Evolutionary conservation across 2,113 vertebrate species (phyloP).

Genomic region (Rhinoderma darwinii): DNA sequence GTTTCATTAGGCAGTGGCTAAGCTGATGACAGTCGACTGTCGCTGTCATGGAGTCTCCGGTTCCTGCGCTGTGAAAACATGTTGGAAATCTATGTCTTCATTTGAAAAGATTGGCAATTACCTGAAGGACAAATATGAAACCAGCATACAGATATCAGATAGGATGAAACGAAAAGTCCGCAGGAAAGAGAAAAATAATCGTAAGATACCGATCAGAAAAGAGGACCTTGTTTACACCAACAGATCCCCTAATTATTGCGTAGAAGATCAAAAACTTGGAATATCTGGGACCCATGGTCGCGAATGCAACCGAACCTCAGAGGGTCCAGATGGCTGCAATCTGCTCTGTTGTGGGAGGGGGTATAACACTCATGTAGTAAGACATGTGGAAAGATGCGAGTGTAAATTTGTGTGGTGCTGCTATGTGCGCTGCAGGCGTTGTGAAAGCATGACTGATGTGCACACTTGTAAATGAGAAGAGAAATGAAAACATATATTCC

Average conservation of each 20-base stretch:
- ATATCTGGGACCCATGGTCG: conserved; percentile 88
- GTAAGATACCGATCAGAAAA: conserved; percentile 71
- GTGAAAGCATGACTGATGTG: conserved; percentile 94
- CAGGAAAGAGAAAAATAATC: conserved; percentile 83
- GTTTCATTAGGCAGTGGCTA: conserved; percentile 81
- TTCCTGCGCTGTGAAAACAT: conserved; percentile 97
- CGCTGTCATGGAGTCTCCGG: conserved; percentile 96
- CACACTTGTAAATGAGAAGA: conserved; percentile 89
- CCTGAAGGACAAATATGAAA: conserved; percentile 93
- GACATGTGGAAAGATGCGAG: conserved; percentile 88
- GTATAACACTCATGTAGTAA: conserved; percentile 93
- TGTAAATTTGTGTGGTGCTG: conserved; percentile 99
- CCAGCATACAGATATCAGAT: conserved; percentile 86
- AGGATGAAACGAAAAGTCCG: conserved; percentile 79
- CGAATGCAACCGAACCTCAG: conserved; percentile 87
- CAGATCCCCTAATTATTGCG: conserved; percentile 94
- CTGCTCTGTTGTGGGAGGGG: conserved; percentile 93
- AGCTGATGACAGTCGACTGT: conserved; percentile 90
- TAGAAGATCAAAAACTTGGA: conserved; percentile 83
- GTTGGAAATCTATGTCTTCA: conserved; percentile 92
- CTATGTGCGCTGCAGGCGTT: conserved; percentile 90
- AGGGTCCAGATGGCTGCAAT: conserved; percentile 85
- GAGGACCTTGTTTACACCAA: conserved; percentile 89
- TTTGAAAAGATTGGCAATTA: conserved; percentile 87
- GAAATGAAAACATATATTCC: not conserved